Conservation (phyloP, 2,797 vertebrate genomes). For the Muraenolepis orangiensis region DNA sequence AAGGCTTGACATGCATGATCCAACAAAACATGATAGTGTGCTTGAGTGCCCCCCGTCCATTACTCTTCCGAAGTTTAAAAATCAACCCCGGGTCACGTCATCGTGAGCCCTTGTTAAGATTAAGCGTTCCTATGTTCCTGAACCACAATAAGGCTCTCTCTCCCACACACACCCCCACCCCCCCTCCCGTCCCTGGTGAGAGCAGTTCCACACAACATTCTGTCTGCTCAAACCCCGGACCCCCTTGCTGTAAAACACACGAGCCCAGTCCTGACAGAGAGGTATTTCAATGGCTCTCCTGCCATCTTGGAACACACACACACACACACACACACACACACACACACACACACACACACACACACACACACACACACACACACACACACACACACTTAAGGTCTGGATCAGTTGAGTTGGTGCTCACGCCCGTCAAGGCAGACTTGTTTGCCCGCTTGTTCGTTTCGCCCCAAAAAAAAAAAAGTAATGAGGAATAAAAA, state of each 20-base stretch:
- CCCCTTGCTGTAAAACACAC: constrained; percentile 31
- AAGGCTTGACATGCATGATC: constrained; percentile 49
- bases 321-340: constrained; percentile 27
- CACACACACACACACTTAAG: constrained; percentile 38
- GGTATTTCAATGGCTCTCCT: constrained; percentile 63
- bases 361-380: neutral
- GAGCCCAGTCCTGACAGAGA: constrained; percentile 54
- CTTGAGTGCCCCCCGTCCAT: constrained; percentile 27
- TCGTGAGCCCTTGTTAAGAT: constrained; percentile 61
- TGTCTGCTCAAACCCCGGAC: constrained; percentile 22
- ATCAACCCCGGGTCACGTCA: constrained; percentile 43
- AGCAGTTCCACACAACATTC: constrained; percentile 1
- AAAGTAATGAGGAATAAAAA: constrained; percentile 40
- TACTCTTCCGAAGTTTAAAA: neutral
- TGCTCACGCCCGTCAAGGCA: constrained; percentile 62
- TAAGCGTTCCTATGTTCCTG: neutral
- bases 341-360: constrained; percentile 1
- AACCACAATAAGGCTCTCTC: neutral
- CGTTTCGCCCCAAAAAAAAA: constrained; percentile 51
- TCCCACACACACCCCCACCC: no score
- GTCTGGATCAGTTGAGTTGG: constrained; percentile 76
- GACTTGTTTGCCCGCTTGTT: constrained; percentile 51
- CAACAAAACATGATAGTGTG: constrained; percentile 50
- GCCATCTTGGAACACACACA: constrained; percentile 35
- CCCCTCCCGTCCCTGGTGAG: no score